Base-by-base conservation (phyloP, 2,113 vertebrate genomes). In the Recurvirostra avosetta region DNA sequence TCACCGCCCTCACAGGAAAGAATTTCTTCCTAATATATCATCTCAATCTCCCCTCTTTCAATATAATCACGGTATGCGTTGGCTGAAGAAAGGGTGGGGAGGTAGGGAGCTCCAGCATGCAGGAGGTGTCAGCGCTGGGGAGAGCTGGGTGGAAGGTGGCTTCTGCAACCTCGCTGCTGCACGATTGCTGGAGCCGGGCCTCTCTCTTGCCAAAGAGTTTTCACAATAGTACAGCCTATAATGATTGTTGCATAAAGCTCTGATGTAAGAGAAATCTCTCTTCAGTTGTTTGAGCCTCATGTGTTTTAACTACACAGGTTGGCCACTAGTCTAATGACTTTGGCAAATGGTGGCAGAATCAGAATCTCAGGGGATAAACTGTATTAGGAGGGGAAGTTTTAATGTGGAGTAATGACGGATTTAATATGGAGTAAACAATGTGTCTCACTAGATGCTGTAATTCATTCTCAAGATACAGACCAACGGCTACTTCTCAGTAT, bases 51-150 rank as follows among this genome's bases (percentile, higher is more conserved):
- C 61, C 25, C 8, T 63, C 17, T 63, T 29, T 9, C 61, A 29
- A 16, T 12, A 16, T 29, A 26, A 6, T 63, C 8, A 4, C 6
- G 3, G 15, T 4, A 2, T 0, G 11, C 3, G 25, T 7, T 21
- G 19, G 36, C 32, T 6, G 8, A 15, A 21, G 70, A 41, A 8
- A 36, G 20, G 12, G 41, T 7, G 41, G 17, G 6, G 53, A 50
- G 53, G 58, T 6, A 4, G 34, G 40, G 27, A 34, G 61, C 30
- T 50, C 8, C 45, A 34, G 18, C 45, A 3, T 3, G 1, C 15
- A 2, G 27, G 66, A 30, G 67, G 6, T 52, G 45, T 1, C 19
- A 5, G 78, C 0, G 2, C 6, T 68, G 62, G 25, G 18, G 11
- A 22, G 66, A 25, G 23, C n/a, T 49, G 41, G 15, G 34, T 2